Conservation (phyloP, 2,113 vertebrate species). For the Arvicanthis niloticus region DNA sequence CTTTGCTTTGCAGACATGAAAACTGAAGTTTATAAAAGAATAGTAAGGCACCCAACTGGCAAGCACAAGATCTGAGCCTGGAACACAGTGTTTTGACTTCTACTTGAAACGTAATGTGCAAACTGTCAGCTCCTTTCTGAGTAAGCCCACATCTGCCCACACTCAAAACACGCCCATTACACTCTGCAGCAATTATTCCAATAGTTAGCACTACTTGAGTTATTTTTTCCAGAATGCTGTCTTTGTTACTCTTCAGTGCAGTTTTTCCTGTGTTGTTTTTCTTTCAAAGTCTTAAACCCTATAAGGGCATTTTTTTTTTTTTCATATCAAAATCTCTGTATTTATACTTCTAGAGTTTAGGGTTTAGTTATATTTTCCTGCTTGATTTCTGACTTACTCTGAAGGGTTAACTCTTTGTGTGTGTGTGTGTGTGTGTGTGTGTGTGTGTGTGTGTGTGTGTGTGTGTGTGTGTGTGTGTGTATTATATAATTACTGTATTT, state of each 20-base stretch:
- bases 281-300: conserved; percentile 14
- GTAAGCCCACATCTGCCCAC: neutral
- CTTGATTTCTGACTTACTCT: neutral
- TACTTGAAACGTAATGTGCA: neutral
- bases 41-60: neutral
- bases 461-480: too few relatives aligned
- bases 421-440: too few relatives aligned
- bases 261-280: conserved; percentile 51
- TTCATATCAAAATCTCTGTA: conserved; percentile 23
- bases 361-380: neutral
- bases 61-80: neutral
- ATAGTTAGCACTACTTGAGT: conserved; percentile 24
- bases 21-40: neutral
- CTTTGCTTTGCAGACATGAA: conserved; percentile 9
- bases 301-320: neutral
- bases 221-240: conserved; percentile 45
- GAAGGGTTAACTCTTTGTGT: neutral
- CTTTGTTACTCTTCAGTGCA: conserved; percentile 40
- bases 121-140: neutral
- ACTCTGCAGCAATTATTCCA: neutral
- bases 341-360: neutral
- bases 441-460: too few relatives aligned
- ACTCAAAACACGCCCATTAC: neutral
- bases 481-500: neutral
- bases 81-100: neutral